phyloP scores from a whole-genome alignment of 2,113 vertebrate species.

The Tupaia tana region DNA sequence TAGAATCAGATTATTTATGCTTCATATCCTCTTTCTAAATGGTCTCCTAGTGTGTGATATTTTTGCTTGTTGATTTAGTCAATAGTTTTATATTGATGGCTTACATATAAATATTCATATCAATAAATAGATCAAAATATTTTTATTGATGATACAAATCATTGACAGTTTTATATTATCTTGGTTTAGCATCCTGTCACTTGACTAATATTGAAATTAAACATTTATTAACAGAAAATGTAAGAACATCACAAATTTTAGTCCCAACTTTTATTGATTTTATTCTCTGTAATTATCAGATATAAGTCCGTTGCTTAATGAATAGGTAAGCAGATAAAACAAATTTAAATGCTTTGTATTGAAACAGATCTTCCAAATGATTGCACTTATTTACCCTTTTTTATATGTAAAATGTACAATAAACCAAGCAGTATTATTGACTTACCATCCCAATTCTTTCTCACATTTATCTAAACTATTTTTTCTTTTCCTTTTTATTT shows the following conservation, averaged over 20 bases:
- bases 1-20: slow-evolving; percentile 42
- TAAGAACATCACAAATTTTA: not conserved
- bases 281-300: slow-evolving; percentile 2
- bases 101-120: slow-evolving; percentile 1
- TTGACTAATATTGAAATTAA: not conserved
- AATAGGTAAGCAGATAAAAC: not conserved
- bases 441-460: not conserved
- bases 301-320: not conserved
- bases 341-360: not conserved
- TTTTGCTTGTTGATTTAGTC: slow-evolving; percentile 49
- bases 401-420: not conserved
- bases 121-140: not conserved
- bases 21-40: not conserved
- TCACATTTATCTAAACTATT: not conserved
- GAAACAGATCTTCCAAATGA: not conserved
- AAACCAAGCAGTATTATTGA: not conserved
- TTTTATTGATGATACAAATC: not conserved
- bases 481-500: too few relatives aligned
- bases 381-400: not conserved
- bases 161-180: not conserved
- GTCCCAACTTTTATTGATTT: not conserved
- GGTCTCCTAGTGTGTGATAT: not conserved
- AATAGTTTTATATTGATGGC: slow-evolving; percentile 49
- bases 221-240: not conserved
- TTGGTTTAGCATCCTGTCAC: not conserved